Conservation (phyloP, 1,140 invertebrate genomes). For the Harpegnathos saltator region DNA sequence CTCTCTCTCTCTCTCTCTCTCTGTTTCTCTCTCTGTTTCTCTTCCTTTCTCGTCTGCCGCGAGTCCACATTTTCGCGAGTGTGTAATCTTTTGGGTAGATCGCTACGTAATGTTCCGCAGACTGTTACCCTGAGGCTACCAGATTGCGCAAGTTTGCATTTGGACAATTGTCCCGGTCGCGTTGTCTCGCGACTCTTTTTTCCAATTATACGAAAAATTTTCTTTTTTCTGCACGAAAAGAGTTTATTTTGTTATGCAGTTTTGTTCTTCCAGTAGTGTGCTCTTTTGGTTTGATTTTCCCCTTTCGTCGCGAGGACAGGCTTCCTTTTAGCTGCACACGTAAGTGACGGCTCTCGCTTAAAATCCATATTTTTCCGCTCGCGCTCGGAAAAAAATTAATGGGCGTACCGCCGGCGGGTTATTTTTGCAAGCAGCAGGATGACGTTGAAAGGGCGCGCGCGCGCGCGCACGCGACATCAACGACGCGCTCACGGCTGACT, state of each 20-base stretch:
- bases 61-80: conserved; percentile 4
- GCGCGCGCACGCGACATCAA: conserved; percentile 9
- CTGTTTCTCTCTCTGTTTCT: too few relatives aligned
- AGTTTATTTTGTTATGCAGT: background rate
- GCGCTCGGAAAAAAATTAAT: conserved; percentile 52
- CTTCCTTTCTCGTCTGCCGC: too few relatives aligned
- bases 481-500: conserved; percentile 26
- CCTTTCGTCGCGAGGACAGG: too few relatives aligned
- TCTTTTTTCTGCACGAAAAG: background rate
- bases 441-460: conserved; percentile 32
- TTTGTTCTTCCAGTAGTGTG: background rate
- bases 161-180: conserved; percentile 11
- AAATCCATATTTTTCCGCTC: conserved; percentile 37
- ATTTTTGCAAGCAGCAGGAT: conserved; percentile 29
- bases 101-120: background rate
- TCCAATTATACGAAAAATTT: conserved; percentile 11
- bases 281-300: conserved; percentile 1
- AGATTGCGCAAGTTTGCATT: background rate
- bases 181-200: background rate
- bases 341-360: conserved; percentile 12
- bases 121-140: background rate
- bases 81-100: conserved; percentile 16
- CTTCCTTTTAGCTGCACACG: too few relatives aligned
- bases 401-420: conserved; percentile 18
- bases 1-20: too few relatives aligned